Evolutionary conservation across 2,888 invertebrate species (phyloP).

Genomic region (Chrysolina americana): DNA sequence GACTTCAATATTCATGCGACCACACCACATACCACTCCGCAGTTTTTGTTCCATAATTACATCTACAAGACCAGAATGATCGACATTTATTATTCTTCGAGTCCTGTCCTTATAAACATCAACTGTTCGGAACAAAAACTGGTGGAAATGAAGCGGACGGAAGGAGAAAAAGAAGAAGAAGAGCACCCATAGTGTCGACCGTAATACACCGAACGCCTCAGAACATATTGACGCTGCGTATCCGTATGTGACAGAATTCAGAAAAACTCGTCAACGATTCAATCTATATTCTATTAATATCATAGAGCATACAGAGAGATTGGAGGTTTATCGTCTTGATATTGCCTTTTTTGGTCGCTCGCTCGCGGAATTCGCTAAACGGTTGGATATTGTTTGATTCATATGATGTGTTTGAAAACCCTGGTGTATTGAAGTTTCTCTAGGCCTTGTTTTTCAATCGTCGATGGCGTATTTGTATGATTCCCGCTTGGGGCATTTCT

Average conservation of each 20-base stretch:
- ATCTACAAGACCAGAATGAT: conserved; percentile 22
- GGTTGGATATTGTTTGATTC: conserved; percentile 11
- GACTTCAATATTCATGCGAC: conserved; percentile 19
- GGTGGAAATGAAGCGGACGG: conserved; percentile 50
- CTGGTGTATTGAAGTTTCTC: background rate
- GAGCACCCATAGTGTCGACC: conserved; percentile 49
- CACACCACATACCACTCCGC: conserved; percentile 5
- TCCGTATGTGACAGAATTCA: conserved; percentile 57
- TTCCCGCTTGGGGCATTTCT: background rate
- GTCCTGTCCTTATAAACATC: conserved; percentile 47
- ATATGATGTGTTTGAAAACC: conserved; percentile 1
- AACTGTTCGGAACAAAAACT: conserved; percentile 52
- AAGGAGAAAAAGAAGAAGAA: conserved; percentile 40
- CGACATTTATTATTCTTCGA: conserved; percentile 31
- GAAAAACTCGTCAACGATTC: conserved; percentile 66
- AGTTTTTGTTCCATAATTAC: conserved; percentile 26
- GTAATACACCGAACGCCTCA: conserved; percentile 57
- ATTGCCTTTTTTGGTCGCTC: conserved; percentile 55
- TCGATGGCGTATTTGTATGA: background rate
- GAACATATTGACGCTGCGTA: conserved; percentile 55
- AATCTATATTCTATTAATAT: conserved; percentile 67
- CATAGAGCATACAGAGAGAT: conserved; percentile 50
- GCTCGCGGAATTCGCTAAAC: background rate
- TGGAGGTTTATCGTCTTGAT: conserved; percentile 53
- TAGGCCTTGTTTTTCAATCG: background rate